Base-by-base conservation (phyloP, 2,797 vertebrate genomes). In the Rhodeus uyekii region DNA sequence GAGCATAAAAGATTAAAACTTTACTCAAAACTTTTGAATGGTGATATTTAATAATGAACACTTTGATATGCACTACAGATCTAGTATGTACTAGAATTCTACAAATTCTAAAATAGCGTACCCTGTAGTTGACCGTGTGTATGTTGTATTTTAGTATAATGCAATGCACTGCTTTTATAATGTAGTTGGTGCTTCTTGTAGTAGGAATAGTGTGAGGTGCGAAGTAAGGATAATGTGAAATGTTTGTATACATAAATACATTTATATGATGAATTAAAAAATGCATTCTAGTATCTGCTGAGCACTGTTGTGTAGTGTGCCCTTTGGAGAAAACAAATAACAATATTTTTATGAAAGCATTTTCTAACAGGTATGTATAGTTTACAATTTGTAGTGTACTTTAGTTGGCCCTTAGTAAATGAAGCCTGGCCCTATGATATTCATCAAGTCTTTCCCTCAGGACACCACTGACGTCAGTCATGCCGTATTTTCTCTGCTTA, bases 401-500 rank as follows among this genome's bases (percentile, higher is more conserved):
- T 53, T n/a, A 60, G 50, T 13, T 29, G n/a, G 36, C 16, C 36
- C 38, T 29, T 29, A 22, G 19, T 61, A 76, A 76, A 61, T 76
- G 5, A 58, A 58, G 73, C 38, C 5, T 61, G n/a, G 42, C 46
- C 42, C 82, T 80, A 50, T 83, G 77, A 87, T 84, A 82, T 75
- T 82, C 80, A 86, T 83, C 87, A 83, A 63, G 67, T 71, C 68
- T 44, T 78, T 83, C 82, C 84, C 87, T 53, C 73, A 18, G 64
- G 87, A 81, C 38, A 13, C 48, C 32, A 19, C 76, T 87, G 86
- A 86, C 84, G 84, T 87, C 82, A 85, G 77, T n/a, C 58, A 39
- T n/a, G 55, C 82, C 71, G 61, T 64, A 83, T 83, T 80, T 84
- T 75, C 83, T 79, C 78, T 29, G 53, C 73, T 86, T 86, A 84